Base-by-base conservation (phyloP, 64 coral and sea anemone genomes). In the Pachyseris speciosa region DNA sequence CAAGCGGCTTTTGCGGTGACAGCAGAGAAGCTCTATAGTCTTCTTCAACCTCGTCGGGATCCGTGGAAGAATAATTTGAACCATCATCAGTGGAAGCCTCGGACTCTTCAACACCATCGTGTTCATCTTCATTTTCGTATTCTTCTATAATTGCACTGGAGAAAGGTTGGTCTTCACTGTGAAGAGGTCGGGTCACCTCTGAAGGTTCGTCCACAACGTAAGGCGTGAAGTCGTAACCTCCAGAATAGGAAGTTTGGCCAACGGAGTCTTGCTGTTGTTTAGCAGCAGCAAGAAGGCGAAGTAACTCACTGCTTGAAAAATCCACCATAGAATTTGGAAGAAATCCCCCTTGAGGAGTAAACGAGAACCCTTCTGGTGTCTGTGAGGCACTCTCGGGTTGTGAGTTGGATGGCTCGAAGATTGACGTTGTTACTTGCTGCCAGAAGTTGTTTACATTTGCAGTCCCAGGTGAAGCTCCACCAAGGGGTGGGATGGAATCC, bases 361-460 rank as follows among this genome's bases (percentile, higher is more conserved):
- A 36, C 11, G 48, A 45, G 51, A 71, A 38, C 87, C 49, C 11
- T 49, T 84, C 37, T 9, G 64, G 29, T 44, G 36, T 64, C 33
- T 68, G 71, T 84, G 87, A 5, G 77, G 85, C 17, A 71, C 53
- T 16, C 65, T 37, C 9, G 58, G 19, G 13, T 64, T 90, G 9
- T 69, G 77, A 20, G 55, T 27, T 90, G 45, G 83, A 60, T 72
- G 80, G 37, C 48, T 91, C 26, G 69, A 59, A 96, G 92, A 93
- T 26, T 8, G 68, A 71, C 34, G 30, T 39, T 84, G 78, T 7
- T 67, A 85, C 12, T 88, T 80, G 5, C 69, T 89, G 52, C 76
- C 75, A 80, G 39, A 11, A 17, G 64, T 72, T 24, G 10, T 6
- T 72, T 64, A 9, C 20, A 69, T 47, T 26, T 74, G 7, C 42